A percentile compares a stretch with the other conserved stretches of the same genome.
phyloP scores from a whole-genome alignment of 2,113 vertebrate species.

The Psittacara wagleri region DNA sequence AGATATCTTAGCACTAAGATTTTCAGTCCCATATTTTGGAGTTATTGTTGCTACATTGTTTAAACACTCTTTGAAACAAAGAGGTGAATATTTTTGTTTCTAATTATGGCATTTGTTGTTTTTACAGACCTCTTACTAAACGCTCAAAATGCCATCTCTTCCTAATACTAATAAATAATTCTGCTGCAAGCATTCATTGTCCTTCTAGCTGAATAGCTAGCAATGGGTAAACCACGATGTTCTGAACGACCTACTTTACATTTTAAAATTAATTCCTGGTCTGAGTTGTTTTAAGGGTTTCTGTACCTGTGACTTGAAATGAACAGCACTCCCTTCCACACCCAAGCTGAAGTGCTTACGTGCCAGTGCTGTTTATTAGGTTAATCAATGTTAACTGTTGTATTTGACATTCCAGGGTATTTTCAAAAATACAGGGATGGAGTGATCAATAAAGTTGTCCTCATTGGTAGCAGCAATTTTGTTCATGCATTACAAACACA shows the following conservation, averaged over 20 bases:
- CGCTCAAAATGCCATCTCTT: neutral
- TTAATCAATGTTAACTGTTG: neutral
- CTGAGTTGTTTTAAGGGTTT: neutral
- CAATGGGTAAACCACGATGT: neutral
- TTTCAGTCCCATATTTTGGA: neutral
- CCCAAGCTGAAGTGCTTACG: neutral
- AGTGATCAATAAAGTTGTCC: neutral
- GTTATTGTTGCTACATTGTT: neutral
- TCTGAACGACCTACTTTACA: neutral
- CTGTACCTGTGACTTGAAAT: neutral
- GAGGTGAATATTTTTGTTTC: slow-evolving; percentile 17
- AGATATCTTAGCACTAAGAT: neutral
- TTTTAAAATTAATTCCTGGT: slow-evolving; percentile 33
- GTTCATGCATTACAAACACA: neutral
- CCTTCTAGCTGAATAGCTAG: neutral
- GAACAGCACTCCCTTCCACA: neutral
- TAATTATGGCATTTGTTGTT: neutral
- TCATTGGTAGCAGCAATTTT: neutral
- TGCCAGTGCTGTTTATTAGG: neutral
- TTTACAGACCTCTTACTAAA: neutral
- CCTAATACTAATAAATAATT: neutral
- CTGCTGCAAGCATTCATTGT: neutral
- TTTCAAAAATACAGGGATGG: neutral
- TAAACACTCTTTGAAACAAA: neutral
- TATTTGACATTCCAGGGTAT: neutral